A percentile compares a stretch with the other conserved stretches of the same genome.
These are phyloP conservation scores for Matsumurasca onukii DNA, from an alignment of 1,140 invertebrate species.

Conservation along the genomic window DNA sequence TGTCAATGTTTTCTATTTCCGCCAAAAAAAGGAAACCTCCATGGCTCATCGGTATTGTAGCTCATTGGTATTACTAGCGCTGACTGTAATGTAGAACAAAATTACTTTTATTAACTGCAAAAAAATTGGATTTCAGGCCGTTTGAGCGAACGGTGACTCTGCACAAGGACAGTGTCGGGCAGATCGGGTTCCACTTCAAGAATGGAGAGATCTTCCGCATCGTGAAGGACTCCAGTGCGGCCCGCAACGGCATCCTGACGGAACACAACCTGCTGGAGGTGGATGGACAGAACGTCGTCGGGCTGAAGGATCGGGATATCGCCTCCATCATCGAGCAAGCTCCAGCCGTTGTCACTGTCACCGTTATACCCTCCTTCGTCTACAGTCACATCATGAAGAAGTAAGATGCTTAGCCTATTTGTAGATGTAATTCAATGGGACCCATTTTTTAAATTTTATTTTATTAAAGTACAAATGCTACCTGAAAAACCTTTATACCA, in stretches of 20 bases:
- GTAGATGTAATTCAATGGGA: too few relatives aligned
- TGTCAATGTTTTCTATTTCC: too few relatives aligned
- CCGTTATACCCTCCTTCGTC: conserved; percentile 83
- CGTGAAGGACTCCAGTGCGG: conserved; percentile 90
- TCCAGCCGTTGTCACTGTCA: conserved; percentile 71
- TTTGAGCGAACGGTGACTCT: conserved; percentile 89
- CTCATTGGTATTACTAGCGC: too few relatives aligned
- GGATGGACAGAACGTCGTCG: conserved; percentile 81
- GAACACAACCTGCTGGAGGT: conserved; percentile 86
- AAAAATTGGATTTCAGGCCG: conserved; percentile 61
- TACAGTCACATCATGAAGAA: conserved; percentile 93
- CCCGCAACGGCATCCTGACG: conserved; percentile 87
- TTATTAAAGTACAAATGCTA: too few relatives aligned
- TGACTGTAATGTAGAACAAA: too few relatives aligned
- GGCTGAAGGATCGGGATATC: conserved; percentile 87
- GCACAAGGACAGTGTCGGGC: conserved; percentile 84
- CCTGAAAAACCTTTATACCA: too few relatives aligned
- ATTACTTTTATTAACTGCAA: too few relatives aligned
- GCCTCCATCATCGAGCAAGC: conserved; percentile 73
- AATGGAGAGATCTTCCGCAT: conserved; percentile 84
- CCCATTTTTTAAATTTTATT: too few relatives aligned
- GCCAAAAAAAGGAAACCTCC: too few relatives aligned
- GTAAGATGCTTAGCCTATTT: conserved; percentile 67
- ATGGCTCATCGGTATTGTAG: too few relatives aligned
- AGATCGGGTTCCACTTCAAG: conserved; percentile 87